Conservation (phyloP, 1,140 invertebrate genomes). For the Anastrepha obliqua region DNA sequence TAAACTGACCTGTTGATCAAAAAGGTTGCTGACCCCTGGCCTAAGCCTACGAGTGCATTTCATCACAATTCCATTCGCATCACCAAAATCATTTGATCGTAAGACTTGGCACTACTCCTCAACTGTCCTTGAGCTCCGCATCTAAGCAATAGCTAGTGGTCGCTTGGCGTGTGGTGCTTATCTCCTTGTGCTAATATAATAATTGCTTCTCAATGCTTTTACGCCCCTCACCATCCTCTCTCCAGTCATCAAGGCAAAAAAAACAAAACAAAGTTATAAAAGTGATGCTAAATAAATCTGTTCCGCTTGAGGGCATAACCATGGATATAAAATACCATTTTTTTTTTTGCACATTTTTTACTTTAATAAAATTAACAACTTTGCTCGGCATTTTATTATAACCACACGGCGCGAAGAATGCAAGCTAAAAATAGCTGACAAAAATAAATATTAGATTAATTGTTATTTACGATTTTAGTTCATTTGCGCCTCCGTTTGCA, state of each 20-base stretch:
- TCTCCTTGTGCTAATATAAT: conserved; percentile 27
- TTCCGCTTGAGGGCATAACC: background rate
- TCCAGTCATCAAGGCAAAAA: background rate
- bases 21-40: too few relatives aligned
- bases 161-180: background rate
- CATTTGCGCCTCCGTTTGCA: background rate
- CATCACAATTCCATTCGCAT: background rate
- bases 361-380: conserved; percentile 41
- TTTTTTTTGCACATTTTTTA: background rate
- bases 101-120: background rate
- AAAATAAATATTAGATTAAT: conserved; percentile 10
- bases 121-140: background rate
- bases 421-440: background rate
- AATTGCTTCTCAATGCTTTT: conserved; percentile 12
- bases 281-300: background rate
- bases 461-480: background rate
- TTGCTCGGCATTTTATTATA: background rate
- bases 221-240: background rate
- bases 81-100: background rate
- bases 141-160: background rate
- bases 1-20: too few relatives aligned
- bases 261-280: background rate
- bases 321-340: conserved; percentile 12
- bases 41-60: too few relatives aligned
- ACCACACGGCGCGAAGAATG: background rate